Percentiles rank a stretch among this genome's conserved stretches.
phyloP scores from a whole-genome alignment of 2,797 vertebrate species.

The Amazonetta brasiliensis region DNA sequence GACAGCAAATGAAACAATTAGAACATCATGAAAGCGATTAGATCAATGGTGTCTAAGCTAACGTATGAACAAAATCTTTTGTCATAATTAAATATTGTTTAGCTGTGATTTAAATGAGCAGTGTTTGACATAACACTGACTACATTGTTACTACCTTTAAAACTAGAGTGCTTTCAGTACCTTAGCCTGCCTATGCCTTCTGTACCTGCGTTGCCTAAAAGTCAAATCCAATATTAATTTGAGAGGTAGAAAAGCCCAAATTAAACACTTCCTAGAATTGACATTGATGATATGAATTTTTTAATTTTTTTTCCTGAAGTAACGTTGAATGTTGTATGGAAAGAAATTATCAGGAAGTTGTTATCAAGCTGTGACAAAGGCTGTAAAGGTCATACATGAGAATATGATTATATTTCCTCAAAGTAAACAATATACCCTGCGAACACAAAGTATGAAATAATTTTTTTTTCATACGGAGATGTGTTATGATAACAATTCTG shows the following conservation, averaged over 20 bases:
- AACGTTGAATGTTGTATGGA: slow-evolving; percentile 51
- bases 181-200: background rate
- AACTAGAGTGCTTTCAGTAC: background rate
- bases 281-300: slow-evolving; percentile 13
- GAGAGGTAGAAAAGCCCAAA: background rate
- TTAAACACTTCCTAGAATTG: slow-evolving; percentile 44
- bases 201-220: background rate
- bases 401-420: slow-evolving; percentile 66
- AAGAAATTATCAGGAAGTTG: slow-evolving; percentile 72
- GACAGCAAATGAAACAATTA: background rate
- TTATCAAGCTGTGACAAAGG: slow-evolving; percentile 70
- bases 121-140: background rate
- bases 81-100: background rate
- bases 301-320: slow-evolving; percentile 64
- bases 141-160: background rate
- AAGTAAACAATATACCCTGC: slow-evolving; percentile 45
- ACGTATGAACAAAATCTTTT: background rate
- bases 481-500: slow-evolving; percentile 51
- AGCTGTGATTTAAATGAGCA: background rate
- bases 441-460: slow-evolving; percentile 42
- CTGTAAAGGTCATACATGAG: slow-evolving; percentile 71
- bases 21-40: background rate
- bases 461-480: background rate
- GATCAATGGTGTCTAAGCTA: background rate
- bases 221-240: slow-evolving; percentile 22